Evolutionary conservation across 2,113 vertebrate genomes (phyloP).

Genomic region (Pterocles orientalis): DNA sequence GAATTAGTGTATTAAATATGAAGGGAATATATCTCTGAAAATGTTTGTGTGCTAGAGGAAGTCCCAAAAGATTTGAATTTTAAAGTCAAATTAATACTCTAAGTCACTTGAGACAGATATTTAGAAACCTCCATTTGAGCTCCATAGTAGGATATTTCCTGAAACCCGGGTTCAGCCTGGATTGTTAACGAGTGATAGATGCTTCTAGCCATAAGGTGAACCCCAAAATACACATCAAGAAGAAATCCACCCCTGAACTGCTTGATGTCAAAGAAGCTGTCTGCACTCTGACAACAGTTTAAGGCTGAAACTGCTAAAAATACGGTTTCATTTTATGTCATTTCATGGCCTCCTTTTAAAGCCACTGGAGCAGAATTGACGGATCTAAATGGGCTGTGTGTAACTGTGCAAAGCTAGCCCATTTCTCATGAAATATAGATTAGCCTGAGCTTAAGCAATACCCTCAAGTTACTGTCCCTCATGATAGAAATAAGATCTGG

Average conservation of each 20-base stretch:
- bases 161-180: not conserved
- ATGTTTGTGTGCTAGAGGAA: not conserved
- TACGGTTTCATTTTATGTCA: not conserved
- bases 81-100: not conserved
- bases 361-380: not conserved
- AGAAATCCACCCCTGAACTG: not conserved
- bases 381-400: not conserved
- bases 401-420: not conserved
- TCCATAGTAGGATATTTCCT: not conserved
- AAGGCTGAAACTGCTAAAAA: slow-evolving; percentile 36
- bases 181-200: not conserved
- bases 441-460: not conserved
- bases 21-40: not conserved
- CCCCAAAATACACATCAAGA: not conserved
- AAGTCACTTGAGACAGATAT: not conserved
- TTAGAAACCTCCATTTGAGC: not conserved
- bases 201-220: not conserved
- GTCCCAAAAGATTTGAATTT: not conserved
- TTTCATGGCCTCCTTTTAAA: slow-evolving; percentile 9
- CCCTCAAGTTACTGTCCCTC: not conserved
- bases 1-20: not conserved
- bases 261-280: slow-evolving; percentile 1
- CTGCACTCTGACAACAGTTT: slow-evolving; percentile 7
- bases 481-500: not conserved
- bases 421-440: not conserved